Base-by-base conservation (phyloP, 2,888 invertebrate species). In the Aphidoletes aphidimyza region DNA sequence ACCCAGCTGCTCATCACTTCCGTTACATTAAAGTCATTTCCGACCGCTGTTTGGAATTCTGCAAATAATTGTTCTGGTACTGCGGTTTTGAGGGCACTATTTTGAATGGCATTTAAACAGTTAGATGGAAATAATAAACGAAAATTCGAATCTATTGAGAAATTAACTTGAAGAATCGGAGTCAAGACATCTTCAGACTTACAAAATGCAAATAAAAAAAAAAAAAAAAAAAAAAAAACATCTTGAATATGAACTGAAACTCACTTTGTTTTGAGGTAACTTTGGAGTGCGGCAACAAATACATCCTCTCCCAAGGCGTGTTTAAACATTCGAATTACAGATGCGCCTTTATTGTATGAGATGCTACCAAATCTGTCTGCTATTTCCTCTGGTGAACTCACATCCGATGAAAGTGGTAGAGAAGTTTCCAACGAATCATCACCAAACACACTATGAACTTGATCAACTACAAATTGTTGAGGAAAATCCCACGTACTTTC, bases 381-480 rank as follows among this genome's bases (percentile, higher is more conserved):
- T 6, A 94, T 92, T 86, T 94, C 91, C 0, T 88, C 87, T 0
- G 93, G 93, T 9, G 92, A 92, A 11, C 91, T 91, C 0, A 93
- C 92, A 3, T 90, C 89, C 11, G 89, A 88, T 0, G 91, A 92
- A 86, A 95, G 89, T 0, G 95, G 91, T 84, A 93, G 92, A 0
- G 93, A 91, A 26, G 89, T 89, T 36, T 89, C 88, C 0, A 91
- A 89, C n/a, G 93, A 92, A 87, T 95, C 95, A 86, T 88, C 88
- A 0, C 89, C 89, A 85, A 95, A 90, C 6, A 93, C 92, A 0
- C 91, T 88, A 86, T 95, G 95, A 0, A 95, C 87, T 88, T 94
- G 93, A 85, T 94, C 93, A 0, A 92, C 90, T 0, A 95, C 92
- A 87, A 95, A 95, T 87, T 95, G 94, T 9, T 92, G 92, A 36